Evolutionary conservation across 2,113 vertebrate species (phyloP), one percentile per base, ranked within the genome.

Genomic region (Nibea albiflora): DNA sequence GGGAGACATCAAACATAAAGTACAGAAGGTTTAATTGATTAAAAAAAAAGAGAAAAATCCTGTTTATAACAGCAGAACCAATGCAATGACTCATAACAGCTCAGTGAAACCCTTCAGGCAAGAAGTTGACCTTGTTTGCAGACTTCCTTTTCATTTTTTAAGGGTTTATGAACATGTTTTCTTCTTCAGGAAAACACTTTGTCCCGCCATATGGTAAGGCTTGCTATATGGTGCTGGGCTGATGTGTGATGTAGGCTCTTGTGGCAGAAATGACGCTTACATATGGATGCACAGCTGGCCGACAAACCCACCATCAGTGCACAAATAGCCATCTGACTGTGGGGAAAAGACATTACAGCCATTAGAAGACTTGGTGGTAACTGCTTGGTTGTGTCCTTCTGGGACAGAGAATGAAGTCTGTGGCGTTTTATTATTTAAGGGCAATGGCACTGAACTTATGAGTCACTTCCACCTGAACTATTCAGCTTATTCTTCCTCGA

Each of bases 41-140:
- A 86, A 22, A 68, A 88, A 20, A 35, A 72, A 26, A 26, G 24
- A 26, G 24, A 26, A 26, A 35, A 84, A 88, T 86, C 85, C 89
- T 89, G 85, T 90, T 92, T 88, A 80, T 77, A 85, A 85, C 70
- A 72, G 87, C 82, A 80, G 62, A 89, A 85, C 83, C 75, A 85
- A 85, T 80, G 89, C 81, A 83, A 81, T 91, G 88, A 92, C 74
- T 92, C 66, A 91, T 75, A 87, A 78, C 66, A 75, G 80, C 86
- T 88, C 88, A 67, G 86, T 65, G 28, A 80, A 86, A 67, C 1
- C 69, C 91, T 92, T 61, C 82, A 72, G 92, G 86, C 86, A 22
- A 60, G 50, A 86, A 50, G 75, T 35, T 91, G 86, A 91, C 90
- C 92, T 89, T 88, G 84, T 92, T 90, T 92, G 68, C 76, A 85